A percentile compares a stretch with the other conserved stretches of the same genome.
Conservation (phyloP, 2,797 vertebrate genomes). For the Darevskia mixta region DNA sequence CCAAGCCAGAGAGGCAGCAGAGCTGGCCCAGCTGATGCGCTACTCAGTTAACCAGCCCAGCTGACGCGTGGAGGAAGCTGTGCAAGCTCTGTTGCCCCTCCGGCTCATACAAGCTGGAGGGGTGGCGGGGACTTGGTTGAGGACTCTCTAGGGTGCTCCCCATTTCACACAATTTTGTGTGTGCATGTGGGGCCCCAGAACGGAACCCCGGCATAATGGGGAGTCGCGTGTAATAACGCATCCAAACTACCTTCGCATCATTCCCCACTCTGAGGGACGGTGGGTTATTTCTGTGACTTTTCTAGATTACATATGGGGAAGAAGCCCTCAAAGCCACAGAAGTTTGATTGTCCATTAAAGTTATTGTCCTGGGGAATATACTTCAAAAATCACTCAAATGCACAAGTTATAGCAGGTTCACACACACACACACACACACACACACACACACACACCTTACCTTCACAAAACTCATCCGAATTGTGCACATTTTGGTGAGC, state of each 20-base stretch:
- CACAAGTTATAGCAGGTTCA: background rate
- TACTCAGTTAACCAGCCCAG: too few species aligned
- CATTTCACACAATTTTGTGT: too few species aligned
- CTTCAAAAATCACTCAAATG: background rate
- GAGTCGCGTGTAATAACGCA: too few species aligned
- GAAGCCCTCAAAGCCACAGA: background rate
- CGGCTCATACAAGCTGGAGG: too few species aligned
- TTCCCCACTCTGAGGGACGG: background rate
- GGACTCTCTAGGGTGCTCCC: too few species aligned
- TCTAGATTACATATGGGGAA: background rate
- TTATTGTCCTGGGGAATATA: background rate
- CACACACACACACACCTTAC: slow-evolving; percentile 64
- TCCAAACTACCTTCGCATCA: background rate
- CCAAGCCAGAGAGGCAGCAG: too few species aligned
- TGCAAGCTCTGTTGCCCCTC: too few species aligned
- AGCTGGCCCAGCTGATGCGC: too few species aligned
- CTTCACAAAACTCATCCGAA: slow-evolving; percentile 94
- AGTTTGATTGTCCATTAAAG: background rate
- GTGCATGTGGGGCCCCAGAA: too few species aligned
- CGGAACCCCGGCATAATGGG: too few species aligned
- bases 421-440: background rate
- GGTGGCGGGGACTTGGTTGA: too few species aligned
- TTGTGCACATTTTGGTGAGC: slow-evolving; percentile 95
- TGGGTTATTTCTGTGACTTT: background rate
- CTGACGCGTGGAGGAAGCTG: too few species aligned